Percentiles rank a stretch among this genome's conserved stretches.
Evolutionary conservation across 1,140 invertebrate species (phyloP).

Genomic region (Campoletis sonorensis): DNA sequence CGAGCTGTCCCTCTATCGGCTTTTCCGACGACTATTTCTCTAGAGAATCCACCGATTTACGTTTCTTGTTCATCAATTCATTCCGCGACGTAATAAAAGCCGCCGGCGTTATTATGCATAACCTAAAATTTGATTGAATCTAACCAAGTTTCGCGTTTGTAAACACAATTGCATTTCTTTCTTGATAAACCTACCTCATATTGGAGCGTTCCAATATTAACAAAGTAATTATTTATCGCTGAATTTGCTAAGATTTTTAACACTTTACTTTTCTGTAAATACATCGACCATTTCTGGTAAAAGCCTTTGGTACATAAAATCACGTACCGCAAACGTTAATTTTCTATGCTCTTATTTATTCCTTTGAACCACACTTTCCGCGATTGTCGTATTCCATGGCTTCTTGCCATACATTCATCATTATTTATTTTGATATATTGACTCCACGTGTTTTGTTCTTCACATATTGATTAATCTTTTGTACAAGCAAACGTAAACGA

Average conservation of each 20-base stretch:
- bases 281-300: neutral
- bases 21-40: too few relatives aligned
- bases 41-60: too few relatives aligned
- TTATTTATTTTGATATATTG: too few relatives aligned
- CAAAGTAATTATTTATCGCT: neutral
- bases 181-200: neutral
- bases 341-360: neutral
- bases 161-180: neutral
- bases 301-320: neutral
- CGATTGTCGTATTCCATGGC: neutral
- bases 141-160: neutral
- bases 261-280: neutral
- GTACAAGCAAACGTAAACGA: neutral
- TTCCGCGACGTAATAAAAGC: too few relatives aligned
- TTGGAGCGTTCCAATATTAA: neutral
- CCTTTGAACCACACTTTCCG: neutral
- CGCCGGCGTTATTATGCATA: too few relatives aligned
- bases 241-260: neutral
- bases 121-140: neutral
- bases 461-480: neutral
- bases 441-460: too few relatives aligned
- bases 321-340: neutral
- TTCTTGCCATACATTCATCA: too few relatives aligned
- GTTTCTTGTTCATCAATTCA: too few relatives aligned
- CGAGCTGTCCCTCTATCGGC: too few relatives aligned